Conservation (phyloP, 2,888 invertebrate genomes). For the Halictus quadricinctus region DNA sequence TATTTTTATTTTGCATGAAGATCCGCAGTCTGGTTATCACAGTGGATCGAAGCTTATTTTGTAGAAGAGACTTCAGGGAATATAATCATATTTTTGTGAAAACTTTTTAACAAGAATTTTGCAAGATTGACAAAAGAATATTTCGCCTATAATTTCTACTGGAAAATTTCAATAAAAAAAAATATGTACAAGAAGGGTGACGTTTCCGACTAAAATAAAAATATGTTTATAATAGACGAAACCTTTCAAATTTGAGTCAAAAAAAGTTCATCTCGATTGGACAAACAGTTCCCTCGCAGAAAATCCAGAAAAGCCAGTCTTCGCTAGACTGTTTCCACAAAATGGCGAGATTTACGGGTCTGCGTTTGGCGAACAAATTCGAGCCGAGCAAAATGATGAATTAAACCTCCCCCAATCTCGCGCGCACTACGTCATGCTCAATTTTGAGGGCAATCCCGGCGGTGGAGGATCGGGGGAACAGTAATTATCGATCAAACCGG, state of each 20-base stretch:
- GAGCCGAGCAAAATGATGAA: background rate
- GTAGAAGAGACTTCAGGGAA: background rate
- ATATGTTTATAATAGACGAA: background rate
- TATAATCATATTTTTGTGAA: background rate
- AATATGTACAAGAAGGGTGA: too few relatives aligned
- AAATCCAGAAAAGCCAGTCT: background rate
- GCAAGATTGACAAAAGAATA: too few relatives aligned
- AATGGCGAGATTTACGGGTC: background rate
- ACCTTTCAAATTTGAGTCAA: too few relatives aligned
- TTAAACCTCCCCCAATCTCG: background rate
- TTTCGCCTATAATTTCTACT: too few relatives aligned
- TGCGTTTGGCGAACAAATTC: background rate
- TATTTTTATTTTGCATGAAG: too few relatives aligned
- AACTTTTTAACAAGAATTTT: background rate
- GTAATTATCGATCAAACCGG: background rate
- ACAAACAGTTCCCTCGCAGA: background rate
- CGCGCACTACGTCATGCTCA: background rate
- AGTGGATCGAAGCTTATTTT: background rate
- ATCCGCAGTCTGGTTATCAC: background rate
- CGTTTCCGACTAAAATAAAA: background rate
- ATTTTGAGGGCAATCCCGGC: background rate
- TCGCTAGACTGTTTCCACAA: background rate
- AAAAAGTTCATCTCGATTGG: background rate
- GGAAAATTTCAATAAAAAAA: too few relatives aligned
- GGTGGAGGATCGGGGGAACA: background rate